These are phyloP conservation scores for Tarsius wallacei DNA, from an alignment of 2,797 vertebrate species.

Conservation along the genomic window DNA sequence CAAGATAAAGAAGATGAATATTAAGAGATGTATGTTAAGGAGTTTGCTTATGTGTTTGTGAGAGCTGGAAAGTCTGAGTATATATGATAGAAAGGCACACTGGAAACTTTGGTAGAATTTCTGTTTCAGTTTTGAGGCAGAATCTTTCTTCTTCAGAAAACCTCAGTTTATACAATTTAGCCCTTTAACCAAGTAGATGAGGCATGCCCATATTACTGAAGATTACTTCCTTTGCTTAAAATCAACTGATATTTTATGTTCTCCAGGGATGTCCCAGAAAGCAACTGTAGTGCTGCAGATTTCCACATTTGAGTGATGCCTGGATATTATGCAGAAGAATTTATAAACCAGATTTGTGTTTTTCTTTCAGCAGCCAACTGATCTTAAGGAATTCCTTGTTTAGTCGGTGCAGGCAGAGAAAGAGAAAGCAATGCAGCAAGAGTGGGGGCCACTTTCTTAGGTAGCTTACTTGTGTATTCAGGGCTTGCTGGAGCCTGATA, in stretches of 20 bases:
- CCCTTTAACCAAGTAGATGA: not conserved
- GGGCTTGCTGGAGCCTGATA: not conserved
- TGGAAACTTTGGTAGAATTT: not conserved
- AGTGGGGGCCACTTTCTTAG: not conserved
- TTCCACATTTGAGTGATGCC: not conserved
- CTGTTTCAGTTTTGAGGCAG: not conserved
- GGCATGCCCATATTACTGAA: not conserved
- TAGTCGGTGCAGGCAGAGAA: not conserved
- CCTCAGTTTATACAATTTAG: not conserved
- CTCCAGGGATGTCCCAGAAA: not conserved
- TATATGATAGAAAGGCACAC: not conserved
- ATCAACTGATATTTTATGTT: not conserved
- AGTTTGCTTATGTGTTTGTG: not conserved
- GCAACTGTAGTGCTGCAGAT: not conserved
- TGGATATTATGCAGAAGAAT: not conserved
- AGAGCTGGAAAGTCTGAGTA: not conserved
- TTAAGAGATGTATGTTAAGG: not conserved
- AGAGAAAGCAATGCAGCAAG: not conserved
- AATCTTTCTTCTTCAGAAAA: not conserved
- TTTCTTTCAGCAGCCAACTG: not conserved
- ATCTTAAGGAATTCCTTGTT: not conserved
- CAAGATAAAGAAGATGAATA: no score
- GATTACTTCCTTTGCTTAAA: not conserved
- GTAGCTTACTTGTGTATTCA: not conserved
- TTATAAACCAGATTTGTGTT: not conserved